Base-by-base conservation (phyloP, 2,797 vertebrate genomes). In the Holocentrus rufus region DNA sequence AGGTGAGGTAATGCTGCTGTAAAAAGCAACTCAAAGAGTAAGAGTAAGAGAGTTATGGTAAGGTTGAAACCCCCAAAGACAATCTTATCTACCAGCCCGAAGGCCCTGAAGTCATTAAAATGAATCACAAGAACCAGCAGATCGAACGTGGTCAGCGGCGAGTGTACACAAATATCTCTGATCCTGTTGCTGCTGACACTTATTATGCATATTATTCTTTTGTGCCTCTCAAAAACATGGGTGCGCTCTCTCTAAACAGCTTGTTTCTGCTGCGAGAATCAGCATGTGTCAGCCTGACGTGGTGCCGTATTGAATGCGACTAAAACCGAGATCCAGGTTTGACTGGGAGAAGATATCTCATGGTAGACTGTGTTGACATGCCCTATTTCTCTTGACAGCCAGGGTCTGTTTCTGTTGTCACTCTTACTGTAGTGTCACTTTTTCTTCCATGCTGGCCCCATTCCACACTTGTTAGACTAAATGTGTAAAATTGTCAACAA, bases 1-100 rank as follows among this genome's bases (percentile, higher is more conserved):
- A 84, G 85, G 82, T 90, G 81, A 91, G 74, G 72, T 85, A 85
- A 84, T 85, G 76, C 75, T 69, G 80, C 74, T 65, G 52, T 85
- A 72, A 88, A 87, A 82, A 69, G 17, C 39, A 54, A 69, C 65
- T 75, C 77, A 61, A n/a, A n/a, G 42, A 79, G 23, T 14, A 31
- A 31, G 30, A 31, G 7, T 31, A 31, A 31, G 30, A 82, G 79
- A 79, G 60, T 65, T 85, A 69, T 23, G 53, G 79, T 56, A 65
- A 36, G 65, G n/a, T 8, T 61, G 18, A 55, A 64, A 64, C 61
- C 67, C 36, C 49, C 57, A 5, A 74, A 68, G 65, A 83, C n/a
- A 49, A 49, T 70, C 71, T 84, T 72, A 76, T 62, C 46, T 68
- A 34, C 50, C 50, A 62, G 82, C 79, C 70, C 34, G 63, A 64